Conservation (phyloP, 2,113 vertebrate genomes). For the Spheniscus mendiculus region DNA sequence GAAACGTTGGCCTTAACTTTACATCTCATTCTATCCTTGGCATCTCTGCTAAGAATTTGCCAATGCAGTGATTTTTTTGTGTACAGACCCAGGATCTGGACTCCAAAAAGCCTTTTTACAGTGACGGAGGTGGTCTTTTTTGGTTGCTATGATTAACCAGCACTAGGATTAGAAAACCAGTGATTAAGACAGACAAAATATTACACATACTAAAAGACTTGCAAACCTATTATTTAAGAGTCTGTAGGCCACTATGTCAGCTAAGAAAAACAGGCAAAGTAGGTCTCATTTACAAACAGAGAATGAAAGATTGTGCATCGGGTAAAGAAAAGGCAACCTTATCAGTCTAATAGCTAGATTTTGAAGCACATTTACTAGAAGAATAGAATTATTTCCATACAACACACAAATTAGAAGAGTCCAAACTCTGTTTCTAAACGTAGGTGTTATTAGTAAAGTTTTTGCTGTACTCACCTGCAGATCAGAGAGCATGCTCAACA, state of each 20-base stretch:
- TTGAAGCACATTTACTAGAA: neutral
- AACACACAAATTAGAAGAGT: rapidly evolving
- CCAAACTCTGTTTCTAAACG: neutral
- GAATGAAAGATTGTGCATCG: rapidly evolving
- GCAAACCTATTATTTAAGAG: neutral
- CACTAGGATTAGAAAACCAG: neutral
- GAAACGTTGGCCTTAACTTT: neutral
- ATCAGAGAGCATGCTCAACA: constrained; percentile 83
- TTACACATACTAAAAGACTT: neutral
- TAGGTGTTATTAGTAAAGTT: neutral
- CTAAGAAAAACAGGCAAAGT: neutral
- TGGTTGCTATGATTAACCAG: neutral
- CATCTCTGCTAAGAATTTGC: neutral
- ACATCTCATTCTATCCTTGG: neutral
- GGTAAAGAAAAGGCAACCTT: neutral
- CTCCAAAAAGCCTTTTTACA: neutral
- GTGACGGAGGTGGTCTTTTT: neutral
- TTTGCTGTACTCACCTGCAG: constrained; percentile 70
- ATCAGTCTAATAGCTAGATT: neutral
- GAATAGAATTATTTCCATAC: neutral
- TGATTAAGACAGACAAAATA: neutral
- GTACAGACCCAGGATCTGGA: neutral
- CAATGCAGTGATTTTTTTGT: neutral
- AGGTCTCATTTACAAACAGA: neutral
- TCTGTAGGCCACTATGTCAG: neutral